Evolutionary conservation across 2,797 vertebrate species (phyloP).

Genomic region (Pantherophis vulpinus): DNA sequence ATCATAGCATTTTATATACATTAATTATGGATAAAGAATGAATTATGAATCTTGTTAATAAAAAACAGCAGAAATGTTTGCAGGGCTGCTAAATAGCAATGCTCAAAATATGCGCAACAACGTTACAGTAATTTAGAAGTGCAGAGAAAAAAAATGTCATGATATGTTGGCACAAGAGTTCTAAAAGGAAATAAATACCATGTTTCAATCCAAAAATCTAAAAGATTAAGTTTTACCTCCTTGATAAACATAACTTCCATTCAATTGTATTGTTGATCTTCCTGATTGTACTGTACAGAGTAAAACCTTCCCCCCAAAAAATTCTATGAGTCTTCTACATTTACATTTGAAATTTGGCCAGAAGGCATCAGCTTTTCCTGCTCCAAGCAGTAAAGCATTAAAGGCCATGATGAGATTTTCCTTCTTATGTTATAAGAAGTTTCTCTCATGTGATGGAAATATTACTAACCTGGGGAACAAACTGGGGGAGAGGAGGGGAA

Average conservation of each 20-base stretch:
- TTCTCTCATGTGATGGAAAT: neutral
- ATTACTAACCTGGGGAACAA: neutral
- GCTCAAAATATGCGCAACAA: neutral
- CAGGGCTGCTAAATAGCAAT: neutral
- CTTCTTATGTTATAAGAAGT: neutral
- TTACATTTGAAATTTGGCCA: neutral
- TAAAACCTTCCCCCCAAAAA: neutral
- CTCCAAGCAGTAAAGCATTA: neutral
- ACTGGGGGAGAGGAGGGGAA: neutral
- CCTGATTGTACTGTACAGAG: neutral
- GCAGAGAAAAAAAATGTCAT: neutral
- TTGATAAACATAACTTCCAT: neutral
- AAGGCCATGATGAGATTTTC: neutral
- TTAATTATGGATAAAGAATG: slow-evolving; percentile 14
- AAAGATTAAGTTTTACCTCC: neutral
- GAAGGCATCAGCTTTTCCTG: neutral
- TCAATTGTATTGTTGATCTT: neutral
- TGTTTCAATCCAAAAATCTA: neutral
- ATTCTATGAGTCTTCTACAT: neutral
- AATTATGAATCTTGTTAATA: neutral
- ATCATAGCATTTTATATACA: neutral
- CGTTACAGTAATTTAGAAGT: neutral
- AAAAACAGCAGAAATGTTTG: neutral
- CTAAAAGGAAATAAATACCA: neutral
- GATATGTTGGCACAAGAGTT: neutral